Percentiles rank a stretch among this genome's conserved stretches.
These are phyloP conservation scores for Eledona agricola DNA, from an alignment of 2,888 invertebrate genomes.

Conservation along the genomic window DNA sequence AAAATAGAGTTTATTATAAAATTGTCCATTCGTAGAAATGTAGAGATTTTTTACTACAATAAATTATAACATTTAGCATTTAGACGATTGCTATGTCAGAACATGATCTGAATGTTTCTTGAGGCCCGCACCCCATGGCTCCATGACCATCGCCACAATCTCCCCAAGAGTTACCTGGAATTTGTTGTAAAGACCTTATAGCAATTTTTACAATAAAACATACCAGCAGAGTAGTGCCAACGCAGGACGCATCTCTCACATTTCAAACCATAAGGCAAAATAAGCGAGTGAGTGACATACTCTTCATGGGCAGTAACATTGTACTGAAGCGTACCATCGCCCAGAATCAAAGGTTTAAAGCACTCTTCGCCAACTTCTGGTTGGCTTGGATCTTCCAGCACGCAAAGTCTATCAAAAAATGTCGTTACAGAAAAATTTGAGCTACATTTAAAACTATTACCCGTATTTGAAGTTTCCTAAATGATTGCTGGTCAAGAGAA, in stretches of 20 bases:
- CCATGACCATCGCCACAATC: slow-evolving; percentile 50
- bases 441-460: no score
- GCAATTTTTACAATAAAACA: slow-evolving; percentile 2
- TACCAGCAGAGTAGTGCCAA: slow-evolving; percentile 63
- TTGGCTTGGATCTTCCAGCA: slow-evolving; percentile 50
- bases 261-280: slow-evolving; percentile 58
- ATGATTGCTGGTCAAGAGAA: slow-evolving; percentile 57
- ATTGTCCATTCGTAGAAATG: no score
- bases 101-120: slow-evolving; percentile 57
- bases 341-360: slow-evolving; percentile 56
- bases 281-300: slow-evolving; percentile 46
- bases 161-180: slow-evolving; percentile 58
- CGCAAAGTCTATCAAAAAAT: slow-evolving; percentile 55
- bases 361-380: slow-evolving; percentile 62
- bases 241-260: slow-evolving; percentile 65
- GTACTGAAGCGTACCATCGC: slow-evolving; percentile 53
- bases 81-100: slow-evolving; percentile 50
- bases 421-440: neutral
- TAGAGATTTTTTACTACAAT: no score
- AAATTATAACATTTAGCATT: no score
- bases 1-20: no score
- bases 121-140: slow-evolving; percentile 56
- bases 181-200: slow-evolving; percentile 32
- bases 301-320: slow-evolving; percentile 44
- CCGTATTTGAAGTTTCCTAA: slow-evolving; percentile 50